A percentile compares a stretch with the other conserved stretches of the same genome.
phyloP scores from a whole-genome alignment of 64 coral and sea anemone genomes.

The Porites australiensis region DNA sequence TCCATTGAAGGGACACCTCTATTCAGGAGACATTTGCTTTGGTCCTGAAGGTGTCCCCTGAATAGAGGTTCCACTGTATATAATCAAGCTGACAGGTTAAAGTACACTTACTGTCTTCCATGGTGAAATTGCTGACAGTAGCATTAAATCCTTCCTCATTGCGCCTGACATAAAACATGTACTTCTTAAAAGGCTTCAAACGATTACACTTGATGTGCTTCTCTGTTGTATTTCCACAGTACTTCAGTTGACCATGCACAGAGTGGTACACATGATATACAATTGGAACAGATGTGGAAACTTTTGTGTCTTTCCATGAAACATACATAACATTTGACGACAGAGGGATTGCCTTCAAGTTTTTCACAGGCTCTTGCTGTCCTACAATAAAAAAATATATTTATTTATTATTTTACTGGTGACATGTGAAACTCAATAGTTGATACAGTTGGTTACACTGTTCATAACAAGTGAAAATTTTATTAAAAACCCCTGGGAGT shows the following conservation, averaged over 20 bases:
- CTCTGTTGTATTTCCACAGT: constrained; percentile 73
- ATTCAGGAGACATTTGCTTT: no score
- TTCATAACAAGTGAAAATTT: no score
- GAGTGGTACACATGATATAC: constrained; percentile 59
- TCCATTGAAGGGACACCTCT: no score
- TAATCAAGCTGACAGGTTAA: no score
- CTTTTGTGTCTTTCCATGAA: constrained; percentile 31
- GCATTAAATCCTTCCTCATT: constrained; percentile 46
- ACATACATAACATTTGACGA: constrained; percentile 30
- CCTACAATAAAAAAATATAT: not conserved
- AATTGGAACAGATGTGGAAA: not conserved
- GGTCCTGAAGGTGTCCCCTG: no score
- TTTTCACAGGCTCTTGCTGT: constrained; percentile 16
- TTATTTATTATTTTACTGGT: no score
- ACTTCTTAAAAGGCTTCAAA: constrained; percentile 46
- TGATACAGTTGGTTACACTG: no score
- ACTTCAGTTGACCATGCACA: constrained; percentile 5
- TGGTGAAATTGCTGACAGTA: constrained; percentile 33
- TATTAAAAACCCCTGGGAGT: no score
- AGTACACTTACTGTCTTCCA: constrained; percentile 62
- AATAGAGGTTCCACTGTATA: no score
- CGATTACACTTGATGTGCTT: constrained; percentile 33
- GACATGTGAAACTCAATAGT: no score
- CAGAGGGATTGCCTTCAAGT: constrained; percentile 4
- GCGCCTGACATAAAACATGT: constrained; percentile 42